These are phyloP conservation scores for Drosophila pegasa DNA, from an alignment of 2,888 invertebrate species.

Conservation along the genomic window DNA sequence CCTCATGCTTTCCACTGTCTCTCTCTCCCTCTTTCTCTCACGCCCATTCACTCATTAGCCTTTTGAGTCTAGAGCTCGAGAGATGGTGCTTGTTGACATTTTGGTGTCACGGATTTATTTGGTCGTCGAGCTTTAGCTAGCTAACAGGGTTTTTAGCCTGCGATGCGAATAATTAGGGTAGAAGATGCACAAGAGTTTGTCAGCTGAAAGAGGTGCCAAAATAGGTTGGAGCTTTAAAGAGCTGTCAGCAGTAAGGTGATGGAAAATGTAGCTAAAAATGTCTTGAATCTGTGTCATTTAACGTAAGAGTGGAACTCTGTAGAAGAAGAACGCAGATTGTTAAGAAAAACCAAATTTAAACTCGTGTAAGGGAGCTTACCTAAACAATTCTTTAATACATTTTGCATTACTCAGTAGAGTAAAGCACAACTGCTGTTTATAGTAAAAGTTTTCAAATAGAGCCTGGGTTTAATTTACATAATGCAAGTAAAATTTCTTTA, in stretches of 20 bases:
- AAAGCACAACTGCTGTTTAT: neutral
- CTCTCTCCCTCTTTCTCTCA: neutral
- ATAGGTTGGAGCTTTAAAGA: slow-evolving; percentile 41
- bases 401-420: neutral
- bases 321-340: neutral
- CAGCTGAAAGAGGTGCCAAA: slow-evolving; percentile 44
- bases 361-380: no score
- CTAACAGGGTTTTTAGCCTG: slow-evolving; percentile 31
- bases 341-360: no score
- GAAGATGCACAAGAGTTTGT: slow-evolving; percentile 34
- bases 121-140: slow-evolving; percentile 20
- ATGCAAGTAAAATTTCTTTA: no score
- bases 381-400: no score
- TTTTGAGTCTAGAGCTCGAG: slow-evolving; percentile 56
- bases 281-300: slow-evolving; percentile 16
- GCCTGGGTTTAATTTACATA: neutral
- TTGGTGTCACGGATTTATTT: slow-evolving; percentile 70
- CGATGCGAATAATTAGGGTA: slow-evolving; percentile 53
- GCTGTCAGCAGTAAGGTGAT: slow-evolving; percentile 12
- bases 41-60: slow-evolving; percentile 66
- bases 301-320: neutral
- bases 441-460: neutral
- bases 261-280: slow-evolving; percentile 1
- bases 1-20: slow-evolving; percentile 47
- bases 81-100: slow-evolving; percentile 65